Evolutionary conservation across 2,113 vertebrate genomes (phyloP).

Genomic region (Speoplatyrhinus poulsoni): DNA sequence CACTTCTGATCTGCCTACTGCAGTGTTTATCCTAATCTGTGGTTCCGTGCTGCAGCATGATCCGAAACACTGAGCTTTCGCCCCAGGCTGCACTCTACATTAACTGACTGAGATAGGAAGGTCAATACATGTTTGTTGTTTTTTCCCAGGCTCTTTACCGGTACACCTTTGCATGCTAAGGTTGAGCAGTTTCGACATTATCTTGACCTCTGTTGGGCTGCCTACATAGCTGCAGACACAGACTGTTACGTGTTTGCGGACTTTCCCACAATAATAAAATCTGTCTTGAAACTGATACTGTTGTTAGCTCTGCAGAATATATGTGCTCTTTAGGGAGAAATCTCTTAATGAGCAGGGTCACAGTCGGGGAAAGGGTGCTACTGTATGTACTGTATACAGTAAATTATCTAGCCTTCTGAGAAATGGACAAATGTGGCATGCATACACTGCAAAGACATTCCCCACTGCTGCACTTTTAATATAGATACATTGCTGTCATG

Average conservation of each 20-base stretch:
- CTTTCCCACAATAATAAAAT: conserved; percentile 42
- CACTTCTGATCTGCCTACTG: conserved; percentile 17
- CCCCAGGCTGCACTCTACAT: conserved; percentile 21
- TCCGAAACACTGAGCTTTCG: conserved; percentile 5
- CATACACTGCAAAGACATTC: no score
- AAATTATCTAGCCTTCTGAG: no score
- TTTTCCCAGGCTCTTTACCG: conserved; percentile 37
- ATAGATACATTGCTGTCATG: no score
- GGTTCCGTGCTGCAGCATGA: conserved; percentile 32
- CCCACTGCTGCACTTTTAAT: no score
- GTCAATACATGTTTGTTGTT: conserved; percentile 19
- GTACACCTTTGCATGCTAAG: conserved; percentile 19
- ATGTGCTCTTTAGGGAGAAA: not conserved
- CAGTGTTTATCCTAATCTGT: conserved; percentile 60
- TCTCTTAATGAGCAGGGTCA: not conserved
- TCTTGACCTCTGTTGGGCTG: conserved; percentile 2
- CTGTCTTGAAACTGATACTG: not conserved
- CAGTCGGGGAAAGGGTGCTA: no score
- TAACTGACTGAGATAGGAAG: conserved; percentile 27
- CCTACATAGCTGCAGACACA: not conserved
- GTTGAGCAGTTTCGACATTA: conserved; percentile 32
- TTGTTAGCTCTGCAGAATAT: not conserved
- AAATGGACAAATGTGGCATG: no score
- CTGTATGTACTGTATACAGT: no score
- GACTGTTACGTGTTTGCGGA: conserved; percentile 1